Percentiles rank a stretch among this genome's conserved stretches.
These are phyloP conservation scores for Sphaeramia orbicularis DNA, from an alignment of 2,797 vertebrate species.

Conservation along the genomic window DNA sequence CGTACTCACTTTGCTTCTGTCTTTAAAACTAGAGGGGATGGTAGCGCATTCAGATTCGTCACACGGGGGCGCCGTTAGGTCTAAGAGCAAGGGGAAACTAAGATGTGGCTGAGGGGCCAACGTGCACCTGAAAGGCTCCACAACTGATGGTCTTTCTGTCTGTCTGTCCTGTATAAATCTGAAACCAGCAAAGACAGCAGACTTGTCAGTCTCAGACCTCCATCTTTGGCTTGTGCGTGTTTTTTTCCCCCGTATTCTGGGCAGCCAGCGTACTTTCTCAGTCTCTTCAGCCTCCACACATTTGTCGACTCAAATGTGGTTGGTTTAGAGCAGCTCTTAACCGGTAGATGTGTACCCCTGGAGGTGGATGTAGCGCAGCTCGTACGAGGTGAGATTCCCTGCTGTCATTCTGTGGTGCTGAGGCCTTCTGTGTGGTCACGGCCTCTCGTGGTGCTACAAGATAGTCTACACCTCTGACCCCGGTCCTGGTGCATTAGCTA, in stretches of 20 bases:
- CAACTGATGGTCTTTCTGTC: slow-evolving; percentile 62
- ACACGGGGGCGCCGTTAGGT: slow-evolving; percentile 53
- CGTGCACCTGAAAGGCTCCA: slow-evolving; percentile 47
- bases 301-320: slow-evolving; percentile 24
- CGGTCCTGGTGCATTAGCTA: slow-evolving; percentile 58
- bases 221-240: slow-evolving; percentile 46
- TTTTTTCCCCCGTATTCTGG: slow-evolving; percentile 24
- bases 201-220: slow-evolving; percentile 67
- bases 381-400: slow-evolving; percentile 57
- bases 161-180: slow-evolving; percentile 81
- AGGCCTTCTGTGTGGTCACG: slow-evolving; percentile 68
- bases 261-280: slow-evolving; percentile 24
- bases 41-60: slow-evolving; percentile 71
- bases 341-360: slow-evolving; percentile 38
- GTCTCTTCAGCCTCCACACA: slow-evolving; percentile 21
- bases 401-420: slow-evolving; percentile 83
- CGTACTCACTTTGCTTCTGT: slow-evolving; percentile 56
- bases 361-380: slow-evolving; percentile 56
- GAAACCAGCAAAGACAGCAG: slow-evolving; percentile 82
- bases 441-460: slow-evolving; percentile 81
- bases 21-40: slow-evolving; percentile 61
- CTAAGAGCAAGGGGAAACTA: slow-evolving; percentile 32
- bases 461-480: slow-evolving; percentile 68
- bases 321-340: slow-evolving; percentile 45
- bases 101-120: slow-evolving; percentile 25